Evolutionary conservation across 2,888 invertebrate genomes (phyloP), one percentile per base, ranked within the genome.

Genomic region (Schizotus pectinicornis): DNA sequence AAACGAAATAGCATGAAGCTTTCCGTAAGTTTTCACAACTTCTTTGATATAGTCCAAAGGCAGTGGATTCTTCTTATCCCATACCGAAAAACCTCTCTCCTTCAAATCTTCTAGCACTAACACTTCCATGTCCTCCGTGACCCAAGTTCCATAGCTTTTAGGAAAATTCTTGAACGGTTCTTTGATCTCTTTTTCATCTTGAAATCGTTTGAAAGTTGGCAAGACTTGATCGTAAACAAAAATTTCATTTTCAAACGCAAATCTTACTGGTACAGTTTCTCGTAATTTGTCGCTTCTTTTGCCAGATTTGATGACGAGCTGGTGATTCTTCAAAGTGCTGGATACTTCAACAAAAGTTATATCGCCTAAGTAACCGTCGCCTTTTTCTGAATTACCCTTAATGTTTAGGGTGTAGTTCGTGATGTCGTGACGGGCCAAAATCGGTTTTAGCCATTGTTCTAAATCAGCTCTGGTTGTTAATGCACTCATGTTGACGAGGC

Each of bases 1-100:
- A 46, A 67, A 67, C 1, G 67, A 66, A 12, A 67, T 41, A 6
- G 65, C 68, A 50, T 73, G 73, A 12, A 69, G 65, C 41, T 57
- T 58, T 9, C 64, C 73, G n/a, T 70, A 65, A 38, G 63, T 63
- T 45, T 63, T 55, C 8, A 70, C 46, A 39, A 70, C 60, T 1
- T 63, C 32, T 7, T 51, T 56, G 1, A 61, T 47, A 13, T 70
- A 67, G 35, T 70, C 51, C 3, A 47, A 61, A 45, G 67, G 61
- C 1, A 71, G 50, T 7, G 54, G 14, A 33, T 55, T 35, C 3
- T 43, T 43, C 6, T 61, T 61, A 5, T 55, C 33, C 30, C 42
- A 14, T 13, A 52, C 46, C 39, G 51, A 31, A 33, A 56, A 69
- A 5, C 55, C 50, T 35, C 54, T 11, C 2, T 31, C 41, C 42